Base-by-base conservation (phyloP, 2,113 vertebrate genomes). In the Cacatua alba region DNA sequence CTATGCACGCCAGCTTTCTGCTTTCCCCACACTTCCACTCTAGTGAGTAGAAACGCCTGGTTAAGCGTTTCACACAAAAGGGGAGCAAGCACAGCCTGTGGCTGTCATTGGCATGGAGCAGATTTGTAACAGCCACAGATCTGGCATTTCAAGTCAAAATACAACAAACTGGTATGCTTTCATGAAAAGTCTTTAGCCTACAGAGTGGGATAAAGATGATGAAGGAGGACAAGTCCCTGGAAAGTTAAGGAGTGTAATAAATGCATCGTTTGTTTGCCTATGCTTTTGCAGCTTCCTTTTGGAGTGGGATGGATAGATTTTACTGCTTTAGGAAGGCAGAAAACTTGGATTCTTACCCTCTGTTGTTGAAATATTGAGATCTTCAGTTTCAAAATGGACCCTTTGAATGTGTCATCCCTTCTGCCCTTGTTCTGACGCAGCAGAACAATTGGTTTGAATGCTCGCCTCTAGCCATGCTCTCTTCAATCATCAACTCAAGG, bases 391-490 rank as follows among this genome's bases (percentile, higher is more conserved):
- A 63, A 68, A 90, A 84, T 9, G 9, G 52, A 81, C 17, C 20
- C 18, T 94, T 94, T 7, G 4, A 94, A 89, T 48, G 24, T 71
- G 44, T 92, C 74, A 55, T 92, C 28, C 28, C 15, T 96, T 90
- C 52, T 93, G 55, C 51, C 55, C 55, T 68, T 96, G 72, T 84
- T 95, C 64, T 96, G 72, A 90, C 79, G 88, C 35, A 82, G 64
- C 64, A 92, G 82, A 95, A 84, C 74, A 86, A 83, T 84, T 91
- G 72, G 43, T 84, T 93, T 93, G 88, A 93, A 71, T 68, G 48
- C 55, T 92, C 81, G 72, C 86, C 76, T 95, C 82, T 52, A 88
- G 77, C 64, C 68, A 68, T 62, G 39, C 39, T 90, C 55, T 78
- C 46, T 84, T 96, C 90, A 72, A 21, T 96, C 94, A 63, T 25